These are phyloP conservation scores for Eupithecia centaureata DNA, from an alignment of 2,888 invertebrate genomes.

Conservation along the genomic window DNA sequence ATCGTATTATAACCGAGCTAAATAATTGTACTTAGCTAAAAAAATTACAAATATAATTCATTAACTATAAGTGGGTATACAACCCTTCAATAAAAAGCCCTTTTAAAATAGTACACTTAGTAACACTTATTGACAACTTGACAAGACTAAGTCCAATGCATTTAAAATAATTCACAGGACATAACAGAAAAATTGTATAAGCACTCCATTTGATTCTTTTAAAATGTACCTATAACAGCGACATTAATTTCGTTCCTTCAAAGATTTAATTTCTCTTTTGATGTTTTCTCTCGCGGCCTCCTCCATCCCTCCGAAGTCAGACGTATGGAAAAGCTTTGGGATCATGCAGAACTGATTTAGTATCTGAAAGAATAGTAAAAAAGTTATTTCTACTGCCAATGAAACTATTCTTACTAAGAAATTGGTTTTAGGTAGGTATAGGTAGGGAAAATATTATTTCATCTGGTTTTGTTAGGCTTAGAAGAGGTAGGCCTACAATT, in stretches of 20 bases:
- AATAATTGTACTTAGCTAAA: not conserved
- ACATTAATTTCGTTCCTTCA: constrained; percentile 57
- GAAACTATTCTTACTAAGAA: no score
- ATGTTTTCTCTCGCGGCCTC: constrained; percentile 72
- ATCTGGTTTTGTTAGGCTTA: not conserved
- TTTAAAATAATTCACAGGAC: not conserved
- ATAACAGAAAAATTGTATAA: not conserved
- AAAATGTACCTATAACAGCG: not conserved
- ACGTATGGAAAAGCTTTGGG: constrained; percentile 71
- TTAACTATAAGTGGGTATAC: not conserved
- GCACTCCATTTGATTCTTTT: constrained; percentile 1
- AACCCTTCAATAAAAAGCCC: not conserved
- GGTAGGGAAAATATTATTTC: not conserved
- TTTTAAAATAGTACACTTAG: no score
- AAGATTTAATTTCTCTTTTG: constrained; percentile 66
- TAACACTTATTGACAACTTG: not conserved
- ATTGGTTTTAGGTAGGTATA: not conserved
- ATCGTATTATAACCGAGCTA: not conserved
- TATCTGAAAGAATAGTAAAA: constrained; percentile 57
- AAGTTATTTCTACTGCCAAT: no score
- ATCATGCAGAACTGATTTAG: constrained; percentile 71
- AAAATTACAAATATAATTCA: not conserved
- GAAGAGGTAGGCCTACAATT: not conserved
- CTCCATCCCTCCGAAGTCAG: constrained; percentile 72
- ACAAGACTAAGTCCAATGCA: not conserved